Base-by-base conservation (phyloP, 2,113 vertebrate species). In the Cyphomyrus discorhynchus region DNA sequence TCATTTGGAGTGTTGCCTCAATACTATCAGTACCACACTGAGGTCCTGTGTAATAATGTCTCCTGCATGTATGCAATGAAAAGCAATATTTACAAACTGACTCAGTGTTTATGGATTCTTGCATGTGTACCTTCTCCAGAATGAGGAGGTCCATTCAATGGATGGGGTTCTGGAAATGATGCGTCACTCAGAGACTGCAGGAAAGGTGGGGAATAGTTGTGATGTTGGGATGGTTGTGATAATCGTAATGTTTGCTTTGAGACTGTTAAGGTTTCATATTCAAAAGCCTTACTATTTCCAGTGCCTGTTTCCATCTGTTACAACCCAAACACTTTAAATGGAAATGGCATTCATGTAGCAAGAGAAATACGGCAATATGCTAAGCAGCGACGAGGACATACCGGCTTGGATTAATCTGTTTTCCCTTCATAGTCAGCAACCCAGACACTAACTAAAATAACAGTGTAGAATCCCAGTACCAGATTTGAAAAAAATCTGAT, bases 111-210 rank as follows among this genome's bases (percentile, higher is more conserved):
- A 1, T 70, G n/a, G n/a, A 70, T 70, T 70, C 0, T 31, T 70
- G 27, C n/a, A 13, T 70, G 7, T 24, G 8, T 56, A 1, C 31
- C 2, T 42, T 45, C 91, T 94, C 87, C 93, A 98, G 97, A 93
- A 66, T 42, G 85, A 90, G 49, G 92, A 97, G 87, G 95, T 95
- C 90, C 96, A 95, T 89, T 95, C 96, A 80, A 97, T 97, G 96
- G 97, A 97, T 91, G 97, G 97, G 3, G 94, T 94, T 0, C 95
- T 98, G 87, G 97, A 98, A 92, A 97, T 96, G 93, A 98, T 97
- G 90, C 96, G 96, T 52, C 97, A 97, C 27, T 19, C 86, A 53
- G 97, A 94, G 92, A 97, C 96, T 96, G 97, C 94, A 31, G 90
- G 93, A 80, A 9, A 47, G n/a, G 53, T 24, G 93, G 77, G 31